Evolutionary conservation across 1,140 invertebrate genomes (phyloP), one percentile per base, ranked within the genome.

Genomic region (Drosophila eugracilis): DNA sequence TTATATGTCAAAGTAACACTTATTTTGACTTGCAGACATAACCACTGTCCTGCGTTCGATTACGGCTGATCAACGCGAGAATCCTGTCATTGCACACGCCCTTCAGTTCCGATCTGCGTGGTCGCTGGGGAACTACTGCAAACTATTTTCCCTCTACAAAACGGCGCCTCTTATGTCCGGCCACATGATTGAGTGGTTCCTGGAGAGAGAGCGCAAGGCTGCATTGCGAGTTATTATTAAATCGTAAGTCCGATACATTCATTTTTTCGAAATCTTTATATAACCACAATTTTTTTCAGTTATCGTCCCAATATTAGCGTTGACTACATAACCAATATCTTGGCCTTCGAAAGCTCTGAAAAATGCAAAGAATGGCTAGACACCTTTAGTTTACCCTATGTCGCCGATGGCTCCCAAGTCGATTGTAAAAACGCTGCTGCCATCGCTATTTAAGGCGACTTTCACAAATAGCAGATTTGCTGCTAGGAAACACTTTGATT

Each of bases 101-200:
- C 93, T 99, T 55, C 93, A 95, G 91, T 94, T 99, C 45, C 94
- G 97, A 62, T 96, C 96, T 63, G 97, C 98, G 6, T 99, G 98
- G 98, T 95, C 96, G 62, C 93, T 97, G 67, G 95, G 95, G 76
- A 98, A 99, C 93, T 98, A 97, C 92, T 95, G 97, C 92, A 95
- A 94, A 91, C 97, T 99, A 92, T 99, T 99, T 93, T 94, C 95
- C 81, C 92, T 99, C 41, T 99, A 99, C 92, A 94, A 94, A 65
- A 92, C 91, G 44, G 96, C 98, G 17, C 98, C 98, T 7, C 94
- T 96, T 91, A 99, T 99, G 98, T 95, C 97, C n/a, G 96, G 96
- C 21, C 98, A 97, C 92, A 94, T 99, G 47, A 97, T 99, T 92
- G 98, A 99, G 92, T 99, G 98, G 98, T 99, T 99, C 94, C 94